Percentiles rank a stretch among this genome's conserved stretches.
Evolutionary conservation across 2,113 vertebrate species (phyloP).

Genomic region (Pedionomus torquatus): DNA sequence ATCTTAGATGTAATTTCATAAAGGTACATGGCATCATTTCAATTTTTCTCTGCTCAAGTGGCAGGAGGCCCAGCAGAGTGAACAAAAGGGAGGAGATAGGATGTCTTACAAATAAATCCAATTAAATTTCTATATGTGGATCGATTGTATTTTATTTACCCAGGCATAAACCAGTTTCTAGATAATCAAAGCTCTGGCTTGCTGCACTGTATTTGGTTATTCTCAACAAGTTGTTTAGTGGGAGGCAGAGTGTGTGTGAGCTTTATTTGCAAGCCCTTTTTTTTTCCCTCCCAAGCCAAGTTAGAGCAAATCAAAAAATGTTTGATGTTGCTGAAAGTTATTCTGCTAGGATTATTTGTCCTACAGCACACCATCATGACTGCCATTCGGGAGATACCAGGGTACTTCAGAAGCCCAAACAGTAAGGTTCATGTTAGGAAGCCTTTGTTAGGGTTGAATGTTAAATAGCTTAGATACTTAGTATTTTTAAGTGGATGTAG

Average conservation of each 20-base stretch:
- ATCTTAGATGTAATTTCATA: conserved; percentile 66
- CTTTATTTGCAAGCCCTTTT: neutral
- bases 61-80: conserved; percentile 54
- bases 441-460: neutral
- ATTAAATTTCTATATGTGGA: conserved; percentile 60
- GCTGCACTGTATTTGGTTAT: neutral
- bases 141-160: conserved; percentile 67
- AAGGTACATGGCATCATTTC: conserved; percentile 66
- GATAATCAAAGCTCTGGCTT: conserved; percentile 41
- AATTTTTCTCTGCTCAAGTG: conserved; percentile 49
- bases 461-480: neutral
- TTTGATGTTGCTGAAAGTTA: neutral
- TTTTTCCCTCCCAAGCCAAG: neutral
- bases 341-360: neutral
- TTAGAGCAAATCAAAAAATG: neutral
- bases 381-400: neutral
- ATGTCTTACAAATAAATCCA: conserved; percentile 62
- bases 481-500: neutral
- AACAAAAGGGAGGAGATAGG: conserved; percentile 42
- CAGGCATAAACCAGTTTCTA: conserved; percentile 57
- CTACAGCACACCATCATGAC: neutral
- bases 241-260: neutral
- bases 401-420: neutral
- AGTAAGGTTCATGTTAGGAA: neutral
- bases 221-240: neutral